Evolutionary conservation across 2,888 invertebrate genomes (phyloP).

Genomic region (Phoronis australis): DNA sequence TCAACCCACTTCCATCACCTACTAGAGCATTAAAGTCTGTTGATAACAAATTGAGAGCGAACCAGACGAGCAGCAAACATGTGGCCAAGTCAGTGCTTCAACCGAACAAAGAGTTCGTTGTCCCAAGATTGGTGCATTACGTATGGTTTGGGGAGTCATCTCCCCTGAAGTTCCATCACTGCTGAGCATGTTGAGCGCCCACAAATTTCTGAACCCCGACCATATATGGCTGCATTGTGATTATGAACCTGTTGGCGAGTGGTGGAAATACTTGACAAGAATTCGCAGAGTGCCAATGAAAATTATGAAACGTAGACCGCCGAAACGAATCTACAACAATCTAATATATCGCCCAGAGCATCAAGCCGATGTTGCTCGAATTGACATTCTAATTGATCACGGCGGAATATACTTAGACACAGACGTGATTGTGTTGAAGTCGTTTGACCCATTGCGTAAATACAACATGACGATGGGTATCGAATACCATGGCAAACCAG

Average conservation of each 20-base stretch:
- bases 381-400: conserved; percentile 16
- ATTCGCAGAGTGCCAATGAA: conserved; percentile 1
- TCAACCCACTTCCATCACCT: too few species aligned
- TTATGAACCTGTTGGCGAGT: conserved; percentile 15
- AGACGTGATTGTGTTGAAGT: conserved; percentile 19
- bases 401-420: conserved; percentile 25
- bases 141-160: conserved; percentile 17
- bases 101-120: too few species aligned
- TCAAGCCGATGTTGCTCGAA: conserved; percentile 19
- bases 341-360: conserved; percentile 13
- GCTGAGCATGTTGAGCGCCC: conserved; percentile 19
- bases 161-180: conserved; percentile 15
- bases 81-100: too few species aligned
- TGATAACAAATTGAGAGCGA: too few species aligned
- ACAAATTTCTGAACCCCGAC: conserved; percentile 17
- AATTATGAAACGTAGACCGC: conserved; percentile 1
- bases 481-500: conserved; percentile 16
- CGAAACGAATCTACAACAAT: conserved; percentile 3
- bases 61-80: too few species aligned
- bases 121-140: conserved; percentile 23
- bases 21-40: too few species aligned
- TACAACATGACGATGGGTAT: conserved; percentile 21
- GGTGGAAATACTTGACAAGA: conserved; percentile 14
- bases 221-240: conserved; percentile 18
- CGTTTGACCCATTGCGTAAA: conserved; percentile 14